Evolutionary conservation across 2,797 vertebrate species (phyloP).

Genomic region (Gambusia yucatana): DNA sequence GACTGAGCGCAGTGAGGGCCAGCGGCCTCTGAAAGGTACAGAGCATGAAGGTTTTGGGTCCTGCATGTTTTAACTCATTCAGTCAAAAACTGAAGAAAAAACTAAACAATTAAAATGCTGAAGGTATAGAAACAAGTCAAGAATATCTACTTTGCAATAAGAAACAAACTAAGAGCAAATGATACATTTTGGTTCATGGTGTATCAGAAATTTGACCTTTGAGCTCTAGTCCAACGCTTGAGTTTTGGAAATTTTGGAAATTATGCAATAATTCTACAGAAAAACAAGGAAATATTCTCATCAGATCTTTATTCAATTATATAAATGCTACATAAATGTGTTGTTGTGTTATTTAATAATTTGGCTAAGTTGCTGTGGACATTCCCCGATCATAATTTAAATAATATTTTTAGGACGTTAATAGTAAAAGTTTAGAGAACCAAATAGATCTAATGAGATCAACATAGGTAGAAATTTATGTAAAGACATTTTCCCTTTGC

Average conservation of each 20-base stretch:
- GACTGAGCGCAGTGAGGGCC: conserved; percentile 8
- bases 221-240: conserved; percentile 14
- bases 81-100: not conserved
- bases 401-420: not conserved
- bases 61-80: not conserved
- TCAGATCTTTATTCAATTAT: not conserved
- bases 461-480: not conserved
- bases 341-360: not conserved
- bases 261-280: conserved; percentile 15
- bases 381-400: not conserved
- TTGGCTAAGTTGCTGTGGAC: not conserved
- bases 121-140: not conserved
- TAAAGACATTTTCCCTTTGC: not conserved
- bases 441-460: not conserved
- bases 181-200: not conserved
- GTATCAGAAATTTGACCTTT: conserved; percentile 10
- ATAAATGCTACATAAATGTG: not conserved
- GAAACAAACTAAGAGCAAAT: not conserved
- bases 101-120: not conserved
- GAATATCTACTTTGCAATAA: not conserved
- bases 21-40: not conserved
- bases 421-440: not conserved
- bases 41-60: not conserved
- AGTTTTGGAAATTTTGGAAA: conserved; percentile 2
- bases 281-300: not conserved